Evolutionary conservation across 2,888 invertebrate species (phyloP).

Genomic region (Hipparchia semele): DNA sequence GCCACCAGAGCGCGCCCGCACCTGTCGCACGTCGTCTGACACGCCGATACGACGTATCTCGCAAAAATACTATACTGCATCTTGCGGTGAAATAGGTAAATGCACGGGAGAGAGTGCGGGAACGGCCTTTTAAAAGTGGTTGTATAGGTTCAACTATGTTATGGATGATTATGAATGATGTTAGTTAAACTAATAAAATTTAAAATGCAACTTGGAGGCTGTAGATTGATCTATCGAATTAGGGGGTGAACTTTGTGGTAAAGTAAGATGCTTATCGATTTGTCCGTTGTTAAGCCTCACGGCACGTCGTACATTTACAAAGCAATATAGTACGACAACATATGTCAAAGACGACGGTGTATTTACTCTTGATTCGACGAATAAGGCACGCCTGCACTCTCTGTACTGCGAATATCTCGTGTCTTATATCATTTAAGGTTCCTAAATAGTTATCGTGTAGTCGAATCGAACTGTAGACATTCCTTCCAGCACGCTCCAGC

Average conservation of each 20-base stretch:
- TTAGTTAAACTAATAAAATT: too few species aligned
- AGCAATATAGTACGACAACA: neutral
- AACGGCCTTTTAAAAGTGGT: too few species aligned
- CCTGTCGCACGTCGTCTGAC: constrained; percentile 44
- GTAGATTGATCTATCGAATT: too few species aligned
- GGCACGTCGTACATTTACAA: neutral
- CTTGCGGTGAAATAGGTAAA: neutral
- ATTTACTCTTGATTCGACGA: neutral
- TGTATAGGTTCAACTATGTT: too few species aligned
- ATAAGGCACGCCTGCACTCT: constrained; percentile 1
- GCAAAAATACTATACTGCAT: neutral
- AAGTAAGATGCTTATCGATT: too few species aligned
- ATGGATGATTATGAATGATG: too few species aligned
- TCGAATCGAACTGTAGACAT: neutral
- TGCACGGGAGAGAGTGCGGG: constrained; percentile 12
- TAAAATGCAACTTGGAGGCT: too few species aligned
- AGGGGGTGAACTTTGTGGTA: too few species aligned
- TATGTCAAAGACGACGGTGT: neutral
- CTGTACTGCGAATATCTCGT: neutral
- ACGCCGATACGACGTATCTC: constrained; percentile 14
- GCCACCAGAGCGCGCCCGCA: constrained; percentile 40
- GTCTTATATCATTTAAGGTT: too few species aligned
- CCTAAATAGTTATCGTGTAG: neutral
- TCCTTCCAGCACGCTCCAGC: constrained; percentile 6
- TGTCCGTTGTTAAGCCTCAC: neutral